Percentiles rank a stretch among this genome's conserved stretches.
These are phyloP conservation scores for Monopterus albus DNA, from an alignment of 2,113 vertebrate species.

Conservation along the genomic window DNA sequence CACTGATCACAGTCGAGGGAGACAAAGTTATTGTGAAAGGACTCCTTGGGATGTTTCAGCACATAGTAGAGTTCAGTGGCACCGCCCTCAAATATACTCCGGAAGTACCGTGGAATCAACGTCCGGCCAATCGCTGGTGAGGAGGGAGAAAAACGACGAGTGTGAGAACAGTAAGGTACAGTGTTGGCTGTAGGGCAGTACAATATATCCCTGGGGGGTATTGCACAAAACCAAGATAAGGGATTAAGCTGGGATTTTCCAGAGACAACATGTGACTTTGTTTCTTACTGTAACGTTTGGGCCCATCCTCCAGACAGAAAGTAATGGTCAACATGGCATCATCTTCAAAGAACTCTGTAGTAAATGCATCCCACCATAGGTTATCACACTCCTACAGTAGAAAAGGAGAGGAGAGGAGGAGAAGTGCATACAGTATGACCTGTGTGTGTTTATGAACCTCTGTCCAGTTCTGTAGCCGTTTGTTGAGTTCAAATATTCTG, in stretches of 20 bases:
- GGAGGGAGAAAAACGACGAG: neutral
- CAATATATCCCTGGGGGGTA: neutral
- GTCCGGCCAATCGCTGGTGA: slow-evolving; percentile 94
- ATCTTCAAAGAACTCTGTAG: slow-evolving; percentile 98
- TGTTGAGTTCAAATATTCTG: slow-evolving; percentile 99
- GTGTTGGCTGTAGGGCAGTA: too few species aligned
- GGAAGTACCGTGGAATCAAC: slow-evolving; percentile 98
- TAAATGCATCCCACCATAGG: slow-evolving; percentile 99
- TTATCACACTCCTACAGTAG: slow-evolving; percentile 94
- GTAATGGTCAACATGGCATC: slow-evolving; percentile 98
- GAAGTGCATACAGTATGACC: neutral
- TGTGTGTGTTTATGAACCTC: slow-evolving; percentile 84
- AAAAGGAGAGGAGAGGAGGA: neutral
- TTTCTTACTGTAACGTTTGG: slow-evolving; percentile 98
- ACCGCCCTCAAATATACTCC: slow-evolving; percentile 98
- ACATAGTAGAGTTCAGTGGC: slow-evolving; percentile 97
- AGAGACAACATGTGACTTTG: too few species aligned
- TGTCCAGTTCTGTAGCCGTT: slow-evolving; percentile 97
- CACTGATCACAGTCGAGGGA: slow-evolving; percentile 98
- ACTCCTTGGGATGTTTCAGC: slow-evolving; percentile 98
- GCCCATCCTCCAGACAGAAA: slow-evolving; percentile 99
- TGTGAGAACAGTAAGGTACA: neutral
- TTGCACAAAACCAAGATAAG: too few species aligned
- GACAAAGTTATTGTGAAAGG: slow-evolving; percentile 98
- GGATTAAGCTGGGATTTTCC: too few species aligned